Conservation (phyloP, 2,113 vertebrate genomes). For the Ammospiza caudacuta region DNA sequence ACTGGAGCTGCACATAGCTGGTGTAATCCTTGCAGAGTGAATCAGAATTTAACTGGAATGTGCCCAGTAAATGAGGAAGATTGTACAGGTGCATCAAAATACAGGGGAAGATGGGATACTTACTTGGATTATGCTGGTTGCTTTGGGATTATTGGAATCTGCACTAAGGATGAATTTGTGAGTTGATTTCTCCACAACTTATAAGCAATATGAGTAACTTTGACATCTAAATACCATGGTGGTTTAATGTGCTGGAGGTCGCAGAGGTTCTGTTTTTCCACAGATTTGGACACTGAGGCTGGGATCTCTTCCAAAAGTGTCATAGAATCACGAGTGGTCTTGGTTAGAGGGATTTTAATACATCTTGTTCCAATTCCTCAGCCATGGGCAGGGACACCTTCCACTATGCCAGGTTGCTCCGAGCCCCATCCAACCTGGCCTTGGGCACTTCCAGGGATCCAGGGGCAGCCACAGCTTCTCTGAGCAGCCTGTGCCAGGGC, state of each 20-base stretch:
- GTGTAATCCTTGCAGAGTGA: background rate
- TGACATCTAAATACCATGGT: background rate
- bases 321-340: background rate
- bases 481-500: background rate
- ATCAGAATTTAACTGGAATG: background rate
- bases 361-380: fast-evolving
- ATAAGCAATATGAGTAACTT: background rate
- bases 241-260: background rate
- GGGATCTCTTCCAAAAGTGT: background rate
- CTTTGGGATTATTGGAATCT: background rate
- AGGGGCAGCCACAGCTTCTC: background rate
- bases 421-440: fast-evolving
- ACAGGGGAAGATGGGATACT: background rate
- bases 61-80: background rate
- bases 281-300: background rate
- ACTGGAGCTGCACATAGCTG: background rate
- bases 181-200: background rate
- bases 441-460: background rate
- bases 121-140: background rate
- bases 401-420: fast-evolving
- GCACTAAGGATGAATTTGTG: background rate
- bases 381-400: background rate
- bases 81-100: background rate
- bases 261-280: background rate
- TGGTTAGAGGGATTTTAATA: background rate